phyloP scores from a whole-genome alignment of 2,888 invertebrate species.

The Synanthedon tipuliformis region DNA sequence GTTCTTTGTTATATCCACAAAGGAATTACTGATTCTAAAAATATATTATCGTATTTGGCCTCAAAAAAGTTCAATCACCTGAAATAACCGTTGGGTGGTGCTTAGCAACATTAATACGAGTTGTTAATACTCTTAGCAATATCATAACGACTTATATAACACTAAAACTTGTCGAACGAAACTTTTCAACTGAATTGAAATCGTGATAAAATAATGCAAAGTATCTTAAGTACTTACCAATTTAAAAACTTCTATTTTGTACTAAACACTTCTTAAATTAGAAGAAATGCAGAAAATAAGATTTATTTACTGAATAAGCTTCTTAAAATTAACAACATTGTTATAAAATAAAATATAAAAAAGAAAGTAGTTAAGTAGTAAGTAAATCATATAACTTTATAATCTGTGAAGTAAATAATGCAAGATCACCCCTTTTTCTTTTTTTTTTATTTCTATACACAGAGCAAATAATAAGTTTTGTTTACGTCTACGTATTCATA shows the following conservation, averaged over 20 bases:
- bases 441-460: no score
- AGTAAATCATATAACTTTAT: no score
- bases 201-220: neutral
- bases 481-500: no score
- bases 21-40: slow-evolving; percentile 6
- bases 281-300: slow-evolving; percentile 1
- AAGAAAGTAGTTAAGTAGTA: slow-evolving; percentile 1
- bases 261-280: neutral
- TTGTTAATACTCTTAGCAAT: slow-evolving; percentile 29
- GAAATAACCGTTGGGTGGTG: slow-evolving; percentile 20
- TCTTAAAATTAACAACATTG: slow-evolving; percentile 7
- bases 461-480: no score
- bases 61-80: slow-evolving; percentile 34
- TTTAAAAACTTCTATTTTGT: neutral
- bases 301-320: slow-evolving; percentile 1
- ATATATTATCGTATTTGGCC: slow-evolving; percentile 1
- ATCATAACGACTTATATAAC: slow-evolving; percentile 49
- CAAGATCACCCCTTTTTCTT: no score
- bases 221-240: neutral
- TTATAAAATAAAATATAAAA: slow-evolving; percentile 13
- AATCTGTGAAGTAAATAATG: no score
- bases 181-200: slow-evolving; percentile 15
- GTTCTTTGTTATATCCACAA: neutral
- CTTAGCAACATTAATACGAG: slow-evolving; percentile 25
- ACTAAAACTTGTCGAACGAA: slow-evolving; percentile 25